phyloP scores from a whole-genome alignment of 1,140 invertebrate species.

The Drosophila arizonae region DNA sequence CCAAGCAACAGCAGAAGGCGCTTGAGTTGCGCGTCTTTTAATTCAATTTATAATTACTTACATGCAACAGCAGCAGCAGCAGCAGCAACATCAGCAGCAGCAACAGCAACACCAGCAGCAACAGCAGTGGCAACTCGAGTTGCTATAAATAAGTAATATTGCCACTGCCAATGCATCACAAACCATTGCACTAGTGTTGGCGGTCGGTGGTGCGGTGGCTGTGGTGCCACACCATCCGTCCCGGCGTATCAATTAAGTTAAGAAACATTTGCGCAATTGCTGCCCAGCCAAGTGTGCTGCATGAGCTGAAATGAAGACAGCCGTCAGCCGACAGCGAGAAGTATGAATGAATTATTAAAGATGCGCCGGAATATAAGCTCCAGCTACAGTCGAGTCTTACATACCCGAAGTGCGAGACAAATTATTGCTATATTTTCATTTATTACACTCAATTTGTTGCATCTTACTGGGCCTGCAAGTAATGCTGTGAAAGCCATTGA shows the following conservation, averaged over 20 bases:
- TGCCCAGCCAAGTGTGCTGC: constrained; percentile 56
- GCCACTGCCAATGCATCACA: constrained; percentile 27
- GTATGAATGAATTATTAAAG: constrained; percentile 12
- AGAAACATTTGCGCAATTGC: constrained; percentile 72
- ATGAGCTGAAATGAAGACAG: constrained; percentile 13
- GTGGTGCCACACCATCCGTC: constrained; percentile 8
- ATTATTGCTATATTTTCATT: no score
- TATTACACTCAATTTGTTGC: no score
- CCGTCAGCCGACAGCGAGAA: constrained; percentile 1
- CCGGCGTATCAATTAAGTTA: constrained; percentile 68
- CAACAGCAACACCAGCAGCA: no score
- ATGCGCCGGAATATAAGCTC: background rate
- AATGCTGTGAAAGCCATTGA: no score
- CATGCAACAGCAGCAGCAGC: constrained; percentile 31
- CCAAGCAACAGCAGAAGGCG: constrained; percentile 55
- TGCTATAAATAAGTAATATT: constrained; percentile 21
- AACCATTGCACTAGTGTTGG: constrained; percentile 22
- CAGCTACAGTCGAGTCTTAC: no score
- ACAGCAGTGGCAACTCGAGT: background rate
- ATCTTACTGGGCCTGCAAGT: no score
- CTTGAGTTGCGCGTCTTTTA: constrained; percentile 69
- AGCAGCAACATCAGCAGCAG: no score
- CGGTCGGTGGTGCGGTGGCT: background rate
- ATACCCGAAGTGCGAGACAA: no score
- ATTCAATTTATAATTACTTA: constrained; percentile 80